phyloP scores from a whole-genome alignment of 64 coral and sea anemone genomes.

The Pocillopora damicornis region DNA sequence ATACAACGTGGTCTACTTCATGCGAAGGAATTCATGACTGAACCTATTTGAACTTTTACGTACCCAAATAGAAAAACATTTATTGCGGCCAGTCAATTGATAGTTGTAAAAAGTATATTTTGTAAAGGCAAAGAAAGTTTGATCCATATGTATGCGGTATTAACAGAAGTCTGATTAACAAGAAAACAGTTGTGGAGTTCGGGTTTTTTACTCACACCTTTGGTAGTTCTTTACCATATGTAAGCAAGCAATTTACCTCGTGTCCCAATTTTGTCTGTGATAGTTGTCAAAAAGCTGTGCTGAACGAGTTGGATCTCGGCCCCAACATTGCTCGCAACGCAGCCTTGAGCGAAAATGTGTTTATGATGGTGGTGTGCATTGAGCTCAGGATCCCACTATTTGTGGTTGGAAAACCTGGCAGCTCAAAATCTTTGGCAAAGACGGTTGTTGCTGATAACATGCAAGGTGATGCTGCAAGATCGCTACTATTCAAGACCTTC shows the following conservation, averaged over 20 bases:
- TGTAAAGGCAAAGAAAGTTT: no score
- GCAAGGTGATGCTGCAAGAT: constrained; percentile 59
- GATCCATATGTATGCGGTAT: no score
- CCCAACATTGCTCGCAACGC: constrained; percentile 64
- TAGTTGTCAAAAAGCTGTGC: constrained; percentile 60
- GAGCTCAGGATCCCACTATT: constrained; percentile 72
- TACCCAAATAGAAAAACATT: no score
- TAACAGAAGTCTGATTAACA: no score
- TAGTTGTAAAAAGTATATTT: no score
- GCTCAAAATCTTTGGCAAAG: constrained; percentile 73
- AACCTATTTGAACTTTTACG: no score
- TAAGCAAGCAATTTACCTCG: no score
- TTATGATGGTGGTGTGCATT: constrained; percentile 78
- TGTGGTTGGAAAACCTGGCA: constrained; percentile 70
- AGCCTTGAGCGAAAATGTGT: constrained; percentile 69
- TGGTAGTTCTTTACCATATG: no score
- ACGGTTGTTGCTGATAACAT: constrained; percentile 68
- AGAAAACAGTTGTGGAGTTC: no score
- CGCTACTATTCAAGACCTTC: constrained; percentile 46
- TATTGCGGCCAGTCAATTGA: no score
- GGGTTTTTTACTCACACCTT: no score
- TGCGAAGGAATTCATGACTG: no score
- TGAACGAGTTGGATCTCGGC: constrained; percentile 41
- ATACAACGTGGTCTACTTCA: not conserved
- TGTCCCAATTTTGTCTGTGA: not conserved